Conservation (phyloP, 1,140 invertebrate species). For the Orussus abietinus region DNA sequence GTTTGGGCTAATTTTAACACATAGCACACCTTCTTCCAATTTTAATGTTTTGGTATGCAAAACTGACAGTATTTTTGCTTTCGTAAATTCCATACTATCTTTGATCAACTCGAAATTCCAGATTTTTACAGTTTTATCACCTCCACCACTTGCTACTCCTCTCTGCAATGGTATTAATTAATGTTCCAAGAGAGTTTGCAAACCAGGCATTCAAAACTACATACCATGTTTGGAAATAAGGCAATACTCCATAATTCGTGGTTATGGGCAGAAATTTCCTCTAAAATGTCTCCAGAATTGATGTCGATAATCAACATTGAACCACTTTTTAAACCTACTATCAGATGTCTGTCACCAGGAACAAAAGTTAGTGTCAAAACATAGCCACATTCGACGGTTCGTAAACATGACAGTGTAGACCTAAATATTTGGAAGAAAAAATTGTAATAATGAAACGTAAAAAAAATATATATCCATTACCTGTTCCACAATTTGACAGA, state of each 20-base stretch:
- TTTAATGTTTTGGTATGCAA: conserved; percentile 77
- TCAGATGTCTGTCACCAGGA: conserved; percentile 86
- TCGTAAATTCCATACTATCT: conserved; percentile 59
- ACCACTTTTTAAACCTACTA: conserved; percentile 86
- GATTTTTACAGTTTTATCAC: conserved; percentile 88
- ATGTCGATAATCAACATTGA: conserved; percentile 85
- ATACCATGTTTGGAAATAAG: conserved; percentile 72
- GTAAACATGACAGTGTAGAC: conserved; percentile 73
- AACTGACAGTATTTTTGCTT: conserved; percentile 73
- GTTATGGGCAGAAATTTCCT: conserved; percentile 75
- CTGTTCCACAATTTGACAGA: conserved; percentile 93
- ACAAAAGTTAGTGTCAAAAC: conserved; percentile 76
- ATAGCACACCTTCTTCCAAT: conserved; percentile 81
- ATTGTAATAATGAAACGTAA: conserved; percentile 15
- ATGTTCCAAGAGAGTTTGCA: conserved; percentile 13
- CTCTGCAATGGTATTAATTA: conserved; percentile 48
- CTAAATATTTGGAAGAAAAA: conserved; percentile 54
- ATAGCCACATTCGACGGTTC: conserved; percentile 70
- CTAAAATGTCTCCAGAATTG: conserved; percentile 70
- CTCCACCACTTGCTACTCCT: conserved; percentile 80
- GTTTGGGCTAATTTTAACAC: conserved; percentile 80
- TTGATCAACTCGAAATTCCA: conserved; percentile 88
- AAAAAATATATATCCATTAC: conserved; percentile 41
- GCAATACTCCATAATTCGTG: conserved; percentile 74
- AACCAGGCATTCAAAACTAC: conserved; percentile 17